Percentiles rank a stretch among this genome's conserved stretches.
phyloP scores from a whole-genome alignment of 2,797 vertebrate genomes.

The Clarias platycephalus region DNA sequence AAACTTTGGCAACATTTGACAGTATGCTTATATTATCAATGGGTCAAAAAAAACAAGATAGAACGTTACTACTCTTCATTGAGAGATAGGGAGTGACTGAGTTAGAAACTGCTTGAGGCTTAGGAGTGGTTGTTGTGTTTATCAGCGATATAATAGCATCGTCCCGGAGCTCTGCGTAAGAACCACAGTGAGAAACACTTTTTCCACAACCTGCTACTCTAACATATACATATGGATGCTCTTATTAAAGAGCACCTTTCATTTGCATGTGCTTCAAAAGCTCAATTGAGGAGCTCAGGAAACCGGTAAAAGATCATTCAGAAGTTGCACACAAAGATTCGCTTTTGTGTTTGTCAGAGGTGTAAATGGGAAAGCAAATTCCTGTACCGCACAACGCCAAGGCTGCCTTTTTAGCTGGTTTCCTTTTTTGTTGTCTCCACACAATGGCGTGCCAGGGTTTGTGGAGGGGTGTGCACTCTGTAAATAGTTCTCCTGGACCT shows the following conservation, averaged over 20 bases:
- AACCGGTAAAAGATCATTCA: slow-evolving; percentile 72
- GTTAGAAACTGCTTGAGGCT: slow-evolving; percentile 61
- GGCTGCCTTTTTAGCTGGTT: slow-evolving; percentile 71
- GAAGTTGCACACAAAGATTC: slow-evolving; percentile 70
- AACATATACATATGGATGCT: slow-evolving; percentile 59
- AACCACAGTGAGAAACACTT: slow-evolving; percentile 54
- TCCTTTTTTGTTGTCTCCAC: slow-evolving; percentile 67
- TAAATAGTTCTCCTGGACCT: slow-evolving; percentile 60
- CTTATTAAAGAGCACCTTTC: slow-evolving; percentile 53
- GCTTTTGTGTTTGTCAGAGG: slow-evolving; percentile 72
- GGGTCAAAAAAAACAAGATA: slow-evolving; percentile 25
- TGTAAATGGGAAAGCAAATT: slow-evolving; percentile 78
- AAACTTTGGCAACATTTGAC: slow-evolving; percentile 16
- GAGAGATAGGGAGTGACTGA: slow-evolving; percentile 42
- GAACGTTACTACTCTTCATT: slow-evolving; percentile 25
- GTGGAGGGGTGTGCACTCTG: slow-evolving; percentile 60
- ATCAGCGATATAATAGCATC: slow-evolving; percentile 54
- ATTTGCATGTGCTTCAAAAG: slow-evolving; percentile 78
- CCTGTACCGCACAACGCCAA: slow-evolving; percentile 68
- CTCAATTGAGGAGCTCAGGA: slow-evolving; percentile 72
- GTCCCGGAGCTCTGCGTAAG: slow-evolving; percentile 51
- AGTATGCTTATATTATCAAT: slow-evolving; percentile 15
- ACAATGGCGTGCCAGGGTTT: slow-evolving; percentile 71
- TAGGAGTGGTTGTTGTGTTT: slow-evolving; percentile 54
- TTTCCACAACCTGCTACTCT: slow-evolving; percentile 60